Percentiles rank a stretch among this genome's conserved stretches.
phyloP scores from a whole-genome alignment of 2,888 invertebrate genomes.

The Dichetophora obliterata region DNA sequence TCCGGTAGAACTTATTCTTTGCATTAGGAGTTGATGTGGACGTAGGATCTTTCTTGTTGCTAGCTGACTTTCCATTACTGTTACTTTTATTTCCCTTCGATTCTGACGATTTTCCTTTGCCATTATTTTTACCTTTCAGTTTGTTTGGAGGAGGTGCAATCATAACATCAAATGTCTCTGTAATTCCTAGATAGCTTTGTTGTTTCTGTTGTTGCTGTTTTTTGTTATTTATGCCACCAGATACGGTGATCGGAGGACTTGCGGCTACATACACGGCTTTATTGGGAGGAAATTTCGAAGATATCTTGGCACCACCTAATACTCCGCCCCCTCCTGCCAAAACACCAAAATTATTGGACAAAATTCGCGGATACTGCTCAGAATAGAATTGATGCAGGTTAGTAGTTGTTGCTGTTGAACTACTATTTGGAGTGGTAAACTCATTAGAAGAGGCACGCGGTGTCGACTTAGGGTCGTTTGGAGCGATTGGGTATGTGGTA shows the following conservation, averaged over 20 bases:
- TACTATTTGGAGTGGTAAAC: constrained; percentile 63
- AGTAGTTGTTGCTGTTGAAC: constrained; percentile 58
- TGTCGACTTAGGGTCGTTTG: constrained; percentile 74
- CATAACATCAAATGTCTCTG: constrained; percentile 63
- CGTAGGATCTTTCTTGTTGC: constrained; percentile 54
- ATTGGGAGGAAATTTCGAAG: constrained; percentile 56
- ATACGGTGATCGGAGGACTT: constrained; percentile 35
- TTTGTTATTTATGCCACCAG: constrained; percentile 42
- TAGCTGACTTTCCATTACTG: constrained; percentile 49
- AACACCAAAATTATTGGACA: constrained; percentile 61
- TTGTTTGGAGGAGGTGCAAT: constrained; percentile 56
- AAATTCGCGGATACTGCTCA: constrained; percentile 65
- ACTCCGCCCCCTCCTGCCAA: constrained; percentile 46
- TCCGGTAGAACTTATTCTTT: constrained; percentile 67
- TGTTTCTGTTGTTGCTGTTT: constrained; percentile 50
- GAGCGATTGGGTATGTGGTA: constrained; percentile 77
- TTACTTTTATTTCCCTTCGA: constrained; percentile 42
- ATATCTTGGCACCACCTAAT: constrained; percentile 43
- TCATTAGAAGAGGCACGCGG: constrained; percentile 60
- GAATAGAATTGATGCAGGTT: constrained; percentile 67
- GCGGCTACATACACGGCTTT: constrained; percentile 57
- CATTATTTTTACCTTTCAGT: constrained; percentile 49
- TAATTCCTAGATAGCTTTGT: constrained; percentile 64
- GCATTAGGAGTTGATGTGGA: constrained; percentile 45
- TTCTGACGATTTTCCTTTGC: constrained; percentile 53